phyloP scores from a whole-genome alignment of 2,888 invertebrate species.

The Sicus ferrugineus region DNA sequence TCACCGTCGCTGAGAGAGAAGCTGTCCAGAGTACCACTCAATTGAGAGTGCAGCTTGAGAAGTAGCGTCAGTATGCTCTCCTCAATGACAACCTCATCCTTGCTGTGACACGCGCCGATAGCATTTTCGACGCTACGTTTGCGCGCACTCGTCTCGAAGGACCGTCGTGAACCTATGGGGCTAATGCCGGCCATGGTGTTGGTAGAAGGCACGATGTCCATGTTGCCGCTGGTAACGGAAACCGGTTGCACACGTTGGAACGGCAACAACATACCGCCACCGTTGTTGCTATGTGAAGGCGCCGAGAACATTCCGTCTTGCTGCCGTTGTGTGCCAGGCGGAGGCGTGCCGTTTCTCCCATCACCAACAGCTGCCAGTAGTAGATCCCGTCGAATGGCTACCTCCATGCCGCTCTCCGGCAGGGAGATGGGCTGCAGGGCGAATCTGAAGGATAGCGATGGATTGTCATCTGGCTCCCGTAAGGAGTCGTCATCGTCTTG shows the following conservation, averaged over 20 bases:
- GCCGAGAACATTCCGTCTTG: conserved; percentile 63
- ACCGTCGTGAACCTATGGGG: conserved; percentile 47
- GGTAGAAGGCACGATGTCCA: conserved; percentile 66
- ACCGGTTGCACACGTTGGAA: conserved; percentile 65
- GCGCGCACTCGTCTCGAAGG: conserved; percentile 54
- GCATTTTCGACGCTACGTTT: conserved; percentile 63
- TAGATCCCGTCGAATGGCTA: conserved; percentile 61
- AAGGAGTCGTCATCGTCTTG: conserved; percentile 54
- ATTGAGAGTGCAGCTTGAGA: conserved; percentile 87
- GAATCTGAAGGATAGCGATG: conserved; percentile 55
- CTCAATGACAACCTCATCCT: conserved; percentile 72
- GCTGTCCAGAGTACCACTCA: conserved; percentile 84
- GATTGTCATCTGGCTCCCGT: conserved; percentile 51
- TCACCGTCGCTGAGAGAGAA: conserved; percentile 71
- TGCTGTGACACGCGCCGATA: conserved; percentile 62
- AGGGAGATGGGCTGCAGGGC: conserved; percentile 59
- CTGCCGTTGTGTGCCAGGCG: conserved; percentile 38
- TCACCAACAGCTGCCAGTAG: conserved; percentile 38
- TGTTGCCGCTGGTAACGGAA: conserved; percentile 62
- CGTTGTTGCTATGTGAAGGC: conserved; percentile 46
- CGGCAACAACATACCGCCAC: conserved; percentile 62
- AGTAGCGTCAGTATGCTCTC: conserved; percentile 91
- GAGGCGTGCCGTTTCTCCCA: conserved; percentile 29
- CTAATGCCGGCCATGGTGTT: conserved; percentile 46
- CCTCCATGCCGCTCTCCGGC: conserved; percentile 63